Evolutionary conservation across 2,888 invertebrate species (phyloP).

Genomic region (Osmoderma eremita): DNA sequence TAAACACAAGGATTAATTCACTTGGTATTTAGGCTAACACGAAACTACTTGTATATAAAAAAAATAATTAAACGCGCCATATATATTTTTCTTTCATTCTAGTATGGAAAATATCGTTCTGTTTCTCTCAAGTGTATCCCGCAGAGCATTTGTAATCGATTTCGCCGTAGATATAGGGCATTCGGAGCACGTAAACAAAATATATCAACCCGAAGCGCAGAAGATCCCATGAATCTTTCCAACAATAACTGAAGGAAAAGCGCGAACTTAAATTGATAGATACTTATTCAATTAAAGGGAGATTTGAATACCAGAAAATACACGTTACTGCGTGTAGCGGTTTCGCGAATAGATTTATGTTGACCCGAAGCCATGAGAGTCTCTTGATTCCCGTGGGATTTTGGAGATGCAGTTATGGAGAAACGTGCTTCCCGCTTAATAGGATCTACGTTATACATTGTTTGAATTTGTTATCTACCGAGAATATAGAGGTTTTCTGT

Average conservation of each 20-base stretch:
- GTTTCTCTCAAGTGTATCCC: too few relatives aligned
- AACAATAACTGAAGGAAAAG: neutral
- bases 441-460: neutral
- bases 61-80: too few relatives aligned
- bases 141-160: neutral
- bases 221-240: slow-evolving; percentile 19
- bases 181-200: slow-evolving; percentile 20
- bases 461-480: too few relatives aligned
- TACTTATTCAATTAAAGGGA: slow-evolving; percentile 19
- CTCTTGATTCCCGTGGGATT: neutral
- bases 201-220: slow-evolving; percentile 6
- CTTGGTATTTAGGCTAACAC: too few relatives aligned
- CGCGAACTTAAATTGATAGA: slow-evolving; percentile 20
- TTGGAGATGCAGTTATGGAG: neutral
- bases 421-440: neutral
- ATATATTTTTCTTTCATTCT: too few relatives aligned
- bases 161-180: neutral
- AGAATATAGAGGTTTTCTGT: too few relatives aligned
- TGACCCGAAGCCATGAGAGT: neutral
- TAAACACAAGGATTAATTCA: too few relatives aligned
- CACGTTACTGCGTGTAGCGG: neutral
- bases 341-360: neutral
- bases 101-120: too few relatives aligned
- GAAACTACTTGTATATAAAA: too few relatives aligned
- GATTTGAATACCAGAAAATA: slow-evolving; percentile 6